Conservation (phyloP, 1,140 invertebrate genomes). For the Pseudobourletiella spinata region DNA sequence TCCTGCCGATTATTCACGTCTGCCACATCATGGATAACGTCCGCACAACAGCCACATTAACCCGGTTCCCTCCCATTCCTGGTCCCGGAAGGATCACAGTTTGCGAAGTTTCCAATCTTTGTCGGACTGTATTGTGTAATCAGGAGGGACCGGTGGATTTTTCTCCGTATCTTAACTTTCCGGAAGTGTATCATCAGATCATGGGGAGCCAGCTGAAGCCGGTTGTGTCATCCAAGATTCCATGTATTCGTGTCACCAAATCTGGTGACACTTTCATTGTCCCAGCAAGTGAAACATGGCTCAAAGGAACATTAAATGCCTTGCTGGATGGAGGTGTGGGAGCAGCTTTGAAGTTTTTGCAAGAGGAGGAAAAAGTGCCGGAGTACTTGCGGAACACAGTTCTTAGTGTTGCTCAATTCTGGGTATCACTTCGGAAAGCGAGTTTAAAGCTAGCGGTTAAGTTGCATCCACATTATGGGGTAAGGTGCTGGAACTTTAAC, state of each 20-base stretch:
- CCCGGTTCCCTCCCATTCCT: background rate
- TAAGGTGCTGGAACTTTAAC: background rate
- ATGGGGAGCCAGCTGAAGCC: background rate
- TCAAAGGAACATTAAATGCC: conserved; percentile 19
- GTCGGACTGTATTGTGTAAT: background rate
- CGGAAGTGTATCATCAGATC: conserved; percentile 3
- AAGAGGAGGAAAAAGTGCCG: background rate
- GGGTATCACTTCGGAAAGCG: background rate
- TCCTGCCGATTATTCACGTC: too few species aligned
- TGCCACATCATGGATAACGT: conserved; percentile 5
- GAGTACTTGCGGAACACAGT: background rate
- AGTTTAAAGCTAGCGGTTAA: background rate
- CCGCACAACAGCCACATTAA: background rate
- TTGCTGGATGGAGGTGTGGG: conserved; percentile 13
- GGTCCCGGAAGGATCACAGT: background rate
- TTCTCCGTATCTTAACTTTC: background rate
- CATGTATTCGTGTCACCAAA: background rate
- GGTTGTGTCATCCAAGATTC: conserved; percentile 1
- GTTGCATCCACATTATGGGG: conserved; percentile 6
- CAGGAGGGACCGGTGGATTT: background rate
- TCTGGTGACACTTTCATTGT: conserved; percentile 1
- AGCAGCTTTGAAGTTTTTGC: conserved; percentile 4
- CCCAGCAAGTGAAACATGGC: background rate
- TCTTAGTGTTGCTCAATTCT: background rate
- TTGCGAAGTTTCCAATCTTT: background rate